Evolutionary conservation across 2,888 invertebrate species (phyloP).

Genomic region (Thymelicus acteon): DNA sequence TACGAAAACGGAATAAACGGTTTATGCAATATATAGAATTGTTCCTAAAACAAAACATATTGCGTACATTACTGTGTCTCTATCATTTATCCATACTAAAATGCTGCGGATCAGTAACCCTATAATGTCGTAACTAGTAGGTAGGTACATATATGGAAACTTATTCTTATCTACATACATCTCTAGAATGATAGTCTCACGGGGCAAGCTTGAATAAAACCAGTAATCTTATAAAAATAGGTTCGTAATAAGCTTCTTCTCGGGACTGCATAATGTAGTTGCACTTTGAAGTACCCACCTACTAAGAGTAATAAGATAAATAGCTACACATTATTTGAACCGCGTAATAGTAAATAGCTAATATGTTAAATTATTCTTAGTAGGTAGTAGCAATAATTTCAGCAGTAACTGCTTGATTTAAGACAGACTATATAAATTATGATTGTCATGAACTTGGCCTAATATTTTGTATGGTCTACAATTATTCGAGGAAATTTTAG

Average conservation of each 20-base stretch:
- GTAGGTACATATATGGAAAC: neutral
- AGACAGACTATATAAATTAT: too few species aligned
- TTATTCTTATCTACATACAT: conserved; percentile 29
- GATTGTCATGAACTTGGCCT: too few species aligned
- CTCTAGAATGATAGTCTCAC: conserved; percentile 28
- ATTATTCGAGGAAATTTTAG: too few species aligned
- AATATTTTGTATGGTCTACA: too few species aligned
- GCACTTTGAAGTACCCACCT: conserved; percentile 4
- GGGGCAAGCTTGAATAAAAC: conserved; percentile 32
- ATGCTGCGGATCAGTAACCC: neutral
- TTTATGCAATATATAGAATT: neutral
- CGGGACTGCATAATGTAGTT: conserved; percentile 31
- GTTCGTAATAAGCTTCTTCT: conserved; percentile 30
- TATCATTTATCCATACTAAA: too few species aligned
- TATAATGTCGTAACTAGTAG: neutral
- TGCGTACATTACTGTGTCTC: too few species aligned
- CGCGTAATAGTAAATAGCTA: neutral
- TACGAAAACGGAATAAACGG: too few species aligned
- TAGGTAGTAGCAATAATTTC: too few species aligned
- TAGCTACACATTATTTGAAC: neutral
- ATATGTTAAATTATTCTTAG: too few species aligned
- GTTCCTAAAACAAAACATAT: too few species aligned
- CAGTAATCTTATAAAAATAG: conserved; percentile 37
- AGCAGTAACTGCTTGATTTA: too few species aligned
- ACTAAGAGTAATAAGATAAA: neutral